phyloP scores from a whole-genome alignment of 2,888 invertebrate species.

The Hemaris fuciformis region DNA sequence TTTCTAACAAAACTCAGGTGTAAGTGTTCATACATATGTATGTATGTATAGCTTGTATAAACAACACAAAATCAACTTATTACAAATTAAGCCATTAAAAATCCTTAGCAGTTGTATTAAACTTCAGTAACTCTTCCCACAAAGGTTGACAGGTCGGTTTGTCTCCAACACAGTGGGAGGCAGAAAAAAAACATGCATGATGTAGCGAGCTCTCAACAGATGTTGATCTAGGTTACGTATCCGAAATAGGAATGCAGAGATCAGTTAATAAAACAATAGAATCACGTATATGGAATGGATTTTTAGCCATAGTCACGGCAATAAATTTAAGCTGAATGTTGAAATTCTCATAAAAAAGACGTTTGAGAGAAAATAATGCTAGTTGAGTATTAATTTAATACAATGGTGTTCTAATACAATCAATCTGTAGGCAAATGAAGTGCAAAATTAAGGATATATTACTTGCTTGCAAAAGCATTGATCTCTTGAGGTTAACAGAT shows the following conservation, averaged over 20 bases:
- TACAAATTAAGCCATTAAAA: not conserved
- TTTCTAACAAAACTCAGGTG: too few relatives aligned
- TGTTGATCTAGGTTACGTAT: constrained; percentile 37
- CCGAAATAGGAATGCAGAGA: constrained; percentile 29
- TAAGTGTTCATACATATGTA: too few relatives aligned
- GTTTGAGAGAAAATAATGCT: not conserved
- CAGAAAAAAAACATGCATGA: constrained; percentile 6
- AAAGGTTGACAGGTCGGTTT: not conserved
- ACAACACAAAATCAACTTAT: not conserved
- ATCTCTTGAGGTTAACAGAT: too few relatives aligned
- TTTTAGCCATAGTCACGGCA: not conserved
- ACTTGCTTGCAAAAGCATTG: too few relatives aligned
- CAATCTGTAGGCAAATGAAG: too few relatives aligned
- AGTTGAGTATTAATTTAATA: too few relatives aligned
- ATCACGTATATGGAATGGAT: not conserved
- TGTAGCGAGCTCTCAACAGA: constrained; percentile 26
- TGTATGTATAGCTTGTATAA: too few relatives aligned
- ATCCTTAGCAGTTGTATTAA: not conserved
- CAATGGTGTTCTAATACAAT: too few relatives aligned
- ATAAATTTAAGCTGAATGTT: not conserved
- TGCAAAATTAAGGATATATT: too few relatives aligned
- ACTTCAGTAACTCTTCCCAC: not conserved
- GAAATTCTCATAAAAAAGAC: not conserved
- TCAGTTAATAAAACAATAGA: constrained; percentile 27
- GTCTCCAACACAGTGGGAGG: constrained; percentile 5